Base-by-base conservation (phyloP, 2,888 invertebrate genomes). In the Prosopocoilus inquinatus region DNA sequence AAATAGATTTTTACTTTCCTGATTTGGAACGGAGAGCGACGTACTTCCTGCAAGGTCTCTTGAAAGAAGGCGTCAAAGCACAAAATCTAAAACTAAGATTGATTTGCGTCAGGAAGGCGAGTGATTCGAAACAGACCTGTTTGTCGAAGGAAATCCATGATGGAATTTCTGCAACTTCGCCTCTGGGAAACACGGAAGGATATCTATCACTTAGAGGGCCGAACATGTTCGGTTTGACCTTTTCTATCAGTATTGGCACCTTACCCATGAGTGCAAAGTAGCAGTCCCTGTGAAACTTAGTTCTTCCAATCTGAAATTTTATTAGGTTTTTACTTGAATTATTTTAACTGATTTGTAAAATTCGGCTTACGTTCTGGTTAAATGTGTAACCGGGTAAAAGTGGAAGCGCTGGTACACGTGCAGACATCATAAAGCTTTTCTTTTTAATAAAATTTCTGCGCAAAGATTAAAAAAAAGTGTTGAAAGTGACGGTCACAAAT, bases 91-190 rank as follows among this genome's bases (percentile, higher is more conserved):
- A 75, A 70, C 3, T 2, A 5, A 41, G 15, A 7, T n/a, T 36
- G 34, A 49, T 28, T 48, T n/a, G 7, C 1, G 1, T 28, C 5
- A 7, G 3, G 20, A 28, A 28, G 7, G 1, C 7, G 5, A 55
- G 4, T 4, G 20, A 28, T 28, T 28, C 7, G 20, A 28, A 28
- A 28, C 61, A 67, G 73, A 91, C 91, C 78, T 94, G 87, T 77
- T 92, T 91, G 72, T 96, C 94, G 73, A 88, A 93, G 56, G 89
- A 88, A 50, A 95, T 81, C 94, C 94, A 96, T 0, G 90, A 79
- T 0, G 95, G 94, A 47, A 89, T 72, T 63, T 88, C 88, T 0
- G 86, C 83, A 0, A 86, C 87, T 71, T 88, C 87, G 62, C 89
- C 90, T 11, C 88, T 82, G 1, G 89, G 86, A 76, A 90, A 91